Evolutionary conservation across 2,888 invertebrate species (phyloP).

Genomic region (Sympetrum striolatum): DNA sequence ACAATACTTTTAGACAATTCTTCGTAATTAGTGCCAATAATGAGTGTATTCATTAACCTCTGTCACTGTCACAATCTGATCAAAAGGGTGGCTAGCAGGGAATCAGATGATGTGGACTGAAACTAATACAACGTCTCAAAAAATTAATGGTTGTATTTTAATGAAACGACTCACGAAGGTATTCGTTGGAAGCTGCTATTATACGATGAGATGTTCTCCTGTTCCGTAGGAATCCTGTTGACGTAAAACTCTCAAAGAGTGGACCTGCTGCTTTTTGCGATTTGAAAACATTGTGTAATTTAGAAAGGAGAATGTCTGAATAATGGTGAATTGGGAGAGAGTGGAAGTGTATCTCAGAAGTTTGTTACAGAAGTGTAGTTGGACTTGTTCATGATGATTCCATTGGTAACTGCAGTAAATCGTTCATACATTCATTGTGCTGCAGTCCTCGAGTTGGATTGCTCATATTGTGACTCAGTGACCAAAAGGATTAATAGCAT

Average conservation of each 20-base stretch:
- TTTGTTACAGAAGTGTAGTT: no score
- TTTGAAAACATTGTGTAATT: constrained; percentile 2
- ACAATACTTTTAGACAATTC: constrained; percentile 33
- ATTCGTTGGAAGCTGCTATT: constrained; percentile 32
- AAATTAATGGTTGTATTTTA: neutral
- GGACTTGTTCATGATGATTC: neutral
- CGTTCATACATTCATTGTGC: neutral
- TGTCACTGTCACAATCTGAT: constrained; percentile 30
- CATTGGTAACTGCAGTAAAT: neutral
- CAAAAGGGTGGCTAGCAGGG: constrained; percentile 21
- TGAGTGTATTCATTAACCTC: constrained; percentile 33
- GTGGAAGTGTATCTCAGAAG: neutral
- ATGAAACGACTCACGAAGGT: neutral
- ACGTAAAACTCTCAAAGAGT: constrained; percentile 7
- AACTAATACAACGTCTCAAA: constrained; percentile 2
- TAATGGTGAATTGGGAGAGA: constrained; percentile 6
- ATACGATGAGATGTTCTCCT: constrained; percentile 25
- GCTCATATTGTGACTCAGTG: constrained; percentile 3
- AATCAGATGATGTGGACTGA: neutral
- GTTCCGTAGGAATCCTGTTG: neutral
- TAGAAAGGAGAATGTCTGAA: constrained; percentile 2
- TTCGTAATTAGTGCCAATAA: constrained; percentile 37
- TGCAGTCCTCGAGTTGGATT: neutral
- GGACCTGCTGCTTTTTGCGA: constrained; percentile 5
- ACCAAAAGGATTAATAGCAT: constrained; percentile 24